Conservation (phyloP, 2,888 invertebrate species). For the Tineola bisselliella region DNA sequence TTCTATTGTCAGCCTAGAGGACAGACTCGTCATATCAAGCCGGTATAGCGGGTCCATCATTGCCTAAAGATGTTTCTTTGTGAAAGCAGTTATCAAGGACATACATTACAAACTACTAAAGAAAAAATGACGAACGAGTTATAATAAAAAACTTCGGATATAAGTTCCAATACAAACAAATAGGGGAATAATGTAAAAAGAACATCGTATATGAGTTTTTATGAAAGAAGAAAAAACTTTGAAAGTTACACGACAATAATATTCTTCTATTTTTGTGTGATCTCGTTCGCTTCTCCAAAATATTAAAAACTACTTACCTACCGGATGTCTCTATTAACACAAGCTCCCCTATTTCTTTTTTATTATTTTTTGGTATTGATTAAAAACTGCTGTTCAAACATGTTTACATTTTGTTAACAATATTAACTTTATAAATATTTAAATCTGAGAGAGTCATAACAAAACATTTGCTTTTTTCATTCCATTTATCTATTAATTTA, state of each 20-base stretch:
- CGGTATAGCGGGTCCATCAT: no score
- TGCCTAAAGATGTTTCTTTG: no score
- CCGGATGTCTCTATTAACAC: conserved; percentile 61
- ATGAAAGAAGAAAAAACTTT: conserved; percentile 25
- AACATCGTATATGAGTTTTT: conserved; percentile 18
- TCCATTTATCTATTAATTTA: no score
- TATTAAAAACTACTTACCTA: conserved; percentile 61
- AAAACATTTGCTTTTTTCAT: no score
- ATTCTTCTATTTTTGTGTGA: conserved; percentile 42
- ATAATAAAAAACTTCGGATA: neutral
- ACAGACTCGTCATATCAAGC: no score
- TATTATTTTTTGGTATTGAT: neutral
- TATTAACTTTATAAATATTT: neutral
- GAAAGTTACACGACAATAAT: conserved; percentile 32
- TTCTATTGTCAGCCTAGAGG: no score
- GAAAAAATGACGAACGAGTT: no score
- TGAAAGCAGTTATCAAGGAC: no score
- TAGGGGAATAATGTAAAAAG: neutral
- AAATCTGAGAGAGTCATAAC: no score
- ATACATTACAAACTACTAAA: no score
- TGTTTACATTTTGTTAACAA: neutral
- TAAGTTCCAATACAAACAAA: conserved; percentile 2
- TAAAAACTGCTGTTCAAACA: neutral
- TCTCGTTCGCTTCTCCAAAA: conserved; percentile 44
- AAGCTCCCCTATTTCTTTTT: conserved; percentile 20